These are phyloP conservation scores for Octomys mimax DNA, from an alignment of 2,797 vertebrate genomes.

Conservation along the genomic window DNA sequence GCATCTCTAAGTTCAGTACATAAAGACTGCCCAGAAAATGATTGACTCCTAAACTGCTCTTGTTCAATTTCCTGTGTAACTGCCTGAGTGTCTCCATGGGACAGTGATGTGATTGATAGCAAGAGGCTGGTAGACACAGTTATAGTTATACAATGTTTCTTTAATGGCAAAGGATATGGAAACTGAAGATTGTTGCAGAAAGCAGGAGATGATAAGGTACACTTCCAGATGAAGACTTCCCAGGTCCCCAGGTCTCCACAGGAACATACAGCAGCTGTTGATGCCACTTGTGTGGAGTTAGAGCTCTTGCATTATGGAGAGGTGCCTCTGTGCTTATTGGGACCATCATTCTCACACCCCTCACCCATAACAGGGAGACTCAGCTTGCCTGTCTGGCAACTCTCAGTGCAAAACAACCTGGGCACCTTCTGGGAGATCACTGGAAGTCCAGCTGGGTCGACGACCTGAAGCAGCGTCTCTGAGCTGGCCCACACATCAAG, in stretches of 20 bases:
- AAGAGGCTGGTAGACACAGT: conserved; percentile 32
- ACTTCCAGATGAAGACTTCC: conserved; percentile 35
- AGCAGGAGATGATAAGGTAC: conserved; percentile 16
- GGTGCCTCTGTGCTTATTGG: not conserved
- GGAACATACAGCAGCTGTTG: conserved; percentile 26
- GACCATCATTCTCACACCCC: not conserved
- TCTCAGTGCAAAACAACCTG: not conserved
- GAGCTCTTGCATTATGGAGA: not conserved
- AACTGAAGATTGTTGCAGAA: conserved; percentile 61
- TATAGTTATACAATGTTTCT: conserved; percentile 56
- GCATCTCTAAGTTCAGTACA: conserved; percentile 57
- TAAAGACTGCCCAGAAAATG: conserved; percentile 65
- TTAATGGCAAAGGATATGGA: conserved; percentile 70
- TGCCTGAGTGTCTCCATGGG: conserved; percentile 67
- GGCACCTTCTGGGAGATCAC: not conserved
- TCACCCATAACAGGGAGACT: not conserved
- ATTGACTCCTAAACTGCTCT: conserved; percentile 53
- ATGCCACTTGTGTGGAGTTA: not conserved
- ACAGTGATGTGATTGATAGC: conserved; percentile 59
- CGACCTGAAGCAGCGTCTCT: not conserved
- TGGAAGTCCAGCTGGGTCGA: not conserved
- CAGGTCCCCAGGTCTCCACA: not conserved
- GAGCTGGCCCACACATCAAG: not conserved
- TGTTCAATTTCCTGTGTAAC: conserved; percentile 78
- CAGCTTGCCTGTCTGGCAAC: not conserved